These are phyloP conservation scores for Thalassoma bifasciatum DNA, from an alignment of 2,113 vertebrate species.

Conservation along the genomic window DNA sequence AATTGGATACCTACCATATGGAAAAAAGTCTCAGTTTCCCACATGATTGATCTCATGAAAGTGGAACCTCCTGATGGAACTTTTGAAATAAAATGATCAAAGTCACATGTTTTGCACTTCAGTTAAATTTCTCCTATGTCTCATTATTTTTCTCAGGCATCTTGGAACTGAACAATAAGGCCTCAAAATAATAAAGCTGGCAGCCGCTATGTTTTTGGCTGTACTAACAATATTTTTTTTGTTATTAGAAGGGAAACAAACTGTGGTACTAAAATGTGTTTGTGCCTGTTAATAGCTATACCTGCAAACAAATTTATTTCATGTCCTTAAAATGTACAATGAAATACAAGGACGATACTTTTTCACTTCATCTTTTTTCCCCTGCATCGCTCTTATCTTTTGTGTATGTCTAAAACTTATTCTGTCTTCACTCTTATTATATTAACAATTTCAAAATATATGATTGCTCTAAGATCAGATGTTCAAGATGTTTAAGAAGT, in stretches of 20 bases:
- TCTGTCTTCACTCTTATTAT: conserved; percentile 10
- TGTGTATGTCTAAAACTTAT: neutral
- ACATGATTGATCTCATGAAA: conserved; percentile 23
- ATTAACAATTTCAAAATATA: no score
- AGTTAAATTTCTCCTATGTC: neutral
- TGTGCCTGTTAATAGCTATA: neutral
- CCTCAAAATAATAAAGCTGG: neutral
- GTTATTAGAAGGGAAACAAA: conserved; percentile 3
- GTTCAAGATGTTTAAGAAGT: neutral
- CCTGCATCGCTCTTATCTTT: neutral
- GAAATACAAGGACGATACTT: no score
- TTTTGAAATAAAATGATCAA: conserved; percentile 24
- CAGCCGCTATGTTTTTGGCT: no score
- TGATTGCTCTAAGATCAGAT: no score
- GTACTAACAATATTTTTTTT: neutral
- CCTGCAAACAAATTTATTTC: neutral
- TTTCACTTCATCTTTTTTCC: neutral
- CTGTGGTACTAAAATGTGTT: no score
- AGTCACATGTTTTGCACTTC: conserved; percentile 10
- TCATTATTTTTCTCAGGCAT: neutral
- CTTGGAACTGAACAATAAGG: neutral
- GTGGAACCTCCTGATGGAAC: conserved; percentile 16
- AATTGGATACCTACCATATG: conserved; percentile 15
- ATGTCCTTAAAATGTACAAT: neutral
- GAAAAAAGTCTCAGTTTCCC: conserved; percentile 19